A percentile compares a stretch with the other conserved stretches of the same genome.
Conservation (phyloP, 1,140 invertebrate species). For the Eciton burchellii region DNA sequence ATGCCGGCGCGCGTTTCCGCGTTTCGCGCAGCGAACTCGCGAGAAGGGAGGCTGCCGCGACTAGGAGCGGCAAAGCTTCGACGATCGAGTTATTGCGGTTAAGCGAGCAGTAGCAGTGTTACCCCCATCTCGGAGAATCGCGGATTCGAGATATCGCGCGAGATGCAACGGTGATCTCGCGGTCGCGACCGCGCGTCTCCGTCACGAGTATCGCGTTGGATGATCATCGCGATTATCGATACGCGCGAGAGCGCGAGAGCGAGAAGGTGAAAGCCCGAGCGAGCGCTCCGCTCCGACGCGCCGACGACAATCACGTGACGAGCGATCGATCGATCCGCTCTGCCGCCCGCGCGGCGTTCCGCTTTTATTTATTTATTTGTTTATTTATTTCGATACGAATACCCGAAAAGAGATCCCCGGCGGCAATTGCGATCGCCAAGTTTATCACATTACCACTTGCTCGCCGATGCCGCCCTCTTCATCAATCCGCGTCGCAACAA, state of each 20-base stretch:
- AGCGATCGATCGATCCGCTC: conserved; percentile 75
- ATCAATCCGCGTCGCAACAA: conserved; percentile 48
- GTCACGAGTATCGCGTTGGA: conserved; percentile 21
- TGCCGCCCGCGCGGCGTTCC: conserved; percentile 8
- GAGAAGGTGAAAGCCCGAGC: conserved; percentile 59
- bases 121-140: too few relatives aligned
- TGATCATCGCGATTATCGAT: conserved; percentile 72
- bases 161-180: neutral
- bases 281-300: conserved; percentile 79
- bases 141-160: too few relatives aligned
- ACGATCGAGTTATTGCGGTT: too few relatives aligned
- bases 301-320: conserved; percentile 71
- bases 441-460: conserved; percentile 77
- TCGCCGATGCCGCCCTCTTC: conserved; percentile 66
- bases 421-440: conserved; percentile 70
- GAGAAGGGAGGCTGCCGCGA: too few relatives aligned
- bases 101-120: too few relatives aligned
- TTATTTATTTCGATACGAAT: conserved; percentile 10
- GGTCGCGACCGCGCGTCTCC: neutral
- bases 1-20: conserved; percentile 60
- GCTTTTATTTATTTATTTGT: neutral
- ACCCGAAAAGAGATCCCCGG: conserved; percentile 68
- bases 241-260: conserved; percentile 25
- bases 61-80: too few relatives aligned
- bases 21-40: too few relatives aligned